Base-by-base conservation (phyloP, 2,888 invertebrate species). In the Plagodis pulveraria region DNA sequence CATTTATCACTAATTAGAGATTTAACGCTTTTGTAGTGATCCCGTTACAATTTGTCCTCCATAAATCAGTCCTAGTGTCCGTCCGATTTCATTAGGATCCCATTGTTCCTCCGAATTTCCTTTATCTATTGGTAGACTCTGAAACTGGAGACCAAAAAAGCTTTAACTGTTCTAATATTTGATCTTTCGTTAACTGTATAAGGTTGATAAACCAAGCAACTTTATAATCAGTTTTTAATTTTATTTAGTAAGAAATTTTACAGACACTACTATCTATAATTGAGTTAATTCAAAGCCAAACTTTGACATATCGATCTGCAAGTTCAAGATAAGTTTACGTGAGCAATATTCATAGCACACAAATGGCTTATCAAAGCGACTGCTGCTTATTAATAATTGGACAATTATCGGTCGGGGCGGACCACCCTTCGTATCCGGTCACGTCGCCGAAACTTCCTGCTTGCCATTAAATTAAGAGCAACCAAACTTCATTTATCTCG, bases 401-500 rank as follows among this genome's bases (percentile, higher is more conserved):
- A 73, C 80, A 81, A 84, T 87, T 83, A 87, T 84, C 82, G 83
- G 76, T 70, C 67, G 72, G 70, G 76, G 77, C 73, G 69, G 72
- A 68, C 73, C 67, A 72, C 77, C 74, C 69, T 65, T 67, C 63
- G 73, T 72, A 74, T 82, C 84, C 82, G 84, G 86, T 85, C 89
- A 86, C 87, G 88, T 86, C 81, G 80, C 73, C 78, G 73, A 77
- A 88, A 89, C 87, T 90, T 87, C 86, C 84, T 81, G 76, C 83
- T 79, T 78, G 75, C 87, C 87, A 89, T 89, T 90, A 90, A 91
- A 90, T 91, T 89, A 89, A 87, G 87, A 89, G 89, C 86, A 86
- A 87, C 84, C 85, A 84, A 90, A 89, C 86, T 91, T 91, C 86
- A 90, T 91, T 91, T 91, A 91, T 90, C 91, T 91, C 87, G 78